Base-by-base conservation (phyloP, 2,888 invertebrate species). In the Amiota minor region DNA sequence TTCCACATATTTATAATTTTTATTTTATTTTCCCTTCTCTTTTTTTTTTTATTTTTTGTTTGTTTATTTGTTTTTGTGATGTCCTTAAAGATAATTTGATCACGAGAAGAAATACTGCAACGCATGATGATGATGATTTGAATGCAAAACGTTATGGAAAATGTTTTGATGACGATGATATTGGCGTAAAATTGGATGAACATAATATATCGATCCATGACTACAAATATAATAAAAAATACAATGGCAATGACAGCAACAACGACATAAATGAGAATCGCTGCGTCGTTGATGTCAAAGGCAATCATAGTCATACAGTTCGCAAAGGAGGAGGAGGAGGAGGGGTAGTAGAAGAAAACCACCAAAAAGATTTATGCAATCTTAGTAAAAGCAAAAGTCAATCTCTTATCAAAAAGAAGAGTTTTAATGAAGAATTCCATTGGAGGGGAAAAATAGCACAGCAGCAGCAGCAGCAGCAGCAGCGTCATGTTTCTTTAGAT, bases 371-470 rank as follows among this genome's bases (percentile, higher is more conserved):
- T 67, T 64, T 11, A 67, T 49, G 12, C 71, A 56, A 61, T 69
- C 64, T 64, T 64, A 55, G 56, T 56, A 61, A 18, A 45, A 14
- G 62, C 35, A 53, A n/a, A 53, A 62, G 18, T 18, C n/a, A 62
- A 35, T 35, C 2, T 35, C 6, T 35, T 35, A 35, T 35, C 35
- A 35, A 35, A 35, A 35, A 35, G 35, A 35, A 35, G 35, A 35
- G 6, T 35, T 35, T 35, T 4, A 35, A 35, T 6, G 4, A 35
- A 35, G 67, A 68, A 12, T 68, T 68, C 23, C 23, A 86, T 72
- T 87, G 87, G 87, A 86, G 86, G 20, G 87, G 87, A 45, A 88
- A 88, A 76, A 72, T 86, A 75, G 79, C 80, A 0, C 86, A 86
- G 67, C 86, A 87, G n/a, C n/a, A n/a, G n/a, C n/a, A n/a, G n/a